Base-by-base conservation (phyloP, 2,797 vertebrate genomes). In the Aplochiton taeniatus region DNA sequence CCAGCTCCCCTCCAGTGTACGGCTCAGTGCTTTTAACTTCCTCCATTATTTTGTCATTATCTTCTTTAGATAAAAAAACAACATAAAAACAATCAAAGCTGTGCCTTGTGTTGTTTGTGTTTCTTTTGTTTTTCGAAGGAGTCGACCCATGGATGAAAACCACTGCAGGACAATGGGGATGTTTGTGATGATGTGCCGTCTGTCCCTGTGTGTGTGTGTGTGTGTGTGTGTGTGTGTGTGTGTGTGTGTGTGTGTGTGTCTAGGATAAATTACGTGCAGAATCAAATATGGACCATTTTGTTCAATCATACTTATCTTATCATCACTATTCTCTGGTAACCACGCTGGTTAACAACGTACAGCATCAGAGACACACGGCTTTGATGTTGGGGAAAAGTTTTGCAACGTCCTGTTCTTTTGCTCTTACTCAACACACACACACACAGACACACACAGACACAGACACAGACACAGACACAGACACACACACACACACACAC, bases 371-470 rank as follows among this genome's bases (percentile, higher is more conserved):
- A 18, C 16, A 18, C 11, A 18, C 18, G 9, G 8, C 52, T 53
- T 53, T 53, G 52, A 53, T 18, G 52, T 53, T 9, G 11, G 9
- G 17, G 16, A 11, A 6, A 31, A 31, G 31, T 31, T 31, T 31
- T 3, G 6, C 2, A 31, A 31, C n/a, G n/a, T n/a, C n/a, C 2
- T 31, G 31, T 31, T n/a, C 31, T 31, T 31, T 31, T 6, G 2
- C 31, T 31, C 6, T 31, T 6, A 31, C 20, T 14, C 2, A 10
- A 52, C 50, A 52, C 50, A 52, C 50, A 17, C 50, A 52, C 50
- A 52, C 50, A 58, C 41, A 58, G 41, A 58, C 31, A 58, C n/a
- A 45, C 42, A 45, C 69, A 72, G 59, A 55, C 69, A 18, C 51
- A 20, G 41, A 54, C 42, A 53, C 2, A 9, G 4, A 53, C 17